A percentile compares a stretch with the other conserved stretches of the same genome.
Conservation (phyloP, 2,888 invertebrate genomes). For the Creontiades dilutus region DNA sequence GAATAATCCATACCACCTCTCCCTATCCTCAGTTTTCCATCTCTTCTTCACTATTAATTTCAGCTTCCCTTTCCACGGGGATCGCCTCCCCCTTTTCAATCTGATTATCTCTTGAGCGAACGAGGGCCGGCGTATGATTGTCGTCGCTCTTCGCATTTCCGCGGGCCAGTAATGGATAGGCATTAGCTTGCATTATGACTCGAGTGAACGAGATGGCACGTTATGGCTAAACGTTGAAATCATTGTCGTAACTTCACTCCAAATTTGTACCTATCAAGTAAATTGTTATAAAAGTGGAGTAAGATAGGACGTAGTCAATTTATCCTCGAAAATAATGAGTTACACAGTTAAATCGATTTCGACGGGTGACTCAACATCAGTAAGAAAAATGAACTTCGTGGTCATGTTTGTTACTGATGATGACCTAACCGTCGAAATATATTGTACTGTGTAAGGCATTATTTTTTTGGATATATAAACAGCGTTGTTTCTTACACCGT, state of each 20-base stretch:
- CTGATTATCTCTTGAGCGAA: constrained; percentile 33
- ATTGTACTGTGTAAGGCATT: too few relatives aligned
- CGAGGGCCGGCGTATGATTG: background rate
- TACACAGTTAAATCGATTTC: too few relatives aligned
- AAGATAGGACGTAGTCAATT: too few relatives aligned
- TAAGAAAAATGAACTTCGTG: too few relatives aligned
- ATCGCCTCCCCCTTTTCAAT: background rate
- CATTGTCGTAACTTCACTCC: background rate
- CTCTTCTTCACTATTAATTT: constrained; percentile 62
- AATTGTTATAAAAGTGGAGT: too few relatives aligned
- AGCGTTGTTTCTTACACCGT: too few relatives aligned
- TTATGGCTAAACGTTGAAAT: background rate
- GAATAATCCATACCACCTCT: constrained; percentile 68
- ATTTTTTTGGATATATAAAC: too few relatives aligned
- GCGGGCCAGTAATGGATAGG: background rate
- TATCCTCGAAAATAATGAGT: too few relatives aligned
- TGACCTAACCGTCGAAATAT: too few relatives aligned
- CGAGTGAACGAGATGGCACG: background rate
- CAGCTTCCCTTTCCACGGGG: constrained; percentile 20
- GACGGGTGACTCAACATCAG: too few relatives aligned
- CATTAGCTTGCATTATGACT: background rate
- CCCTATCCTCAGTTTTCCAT: background rate
- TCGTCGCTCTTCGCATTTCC: background rate
- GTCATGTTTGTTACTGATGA: too few relatives aligned
- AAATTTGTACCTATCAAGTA: too few relatives aligned